Evolutionary conservation across 35 echinoderm and acorn worm genomes (phyloP).

Genomic region (Holothuria glaberrima): DNA sequence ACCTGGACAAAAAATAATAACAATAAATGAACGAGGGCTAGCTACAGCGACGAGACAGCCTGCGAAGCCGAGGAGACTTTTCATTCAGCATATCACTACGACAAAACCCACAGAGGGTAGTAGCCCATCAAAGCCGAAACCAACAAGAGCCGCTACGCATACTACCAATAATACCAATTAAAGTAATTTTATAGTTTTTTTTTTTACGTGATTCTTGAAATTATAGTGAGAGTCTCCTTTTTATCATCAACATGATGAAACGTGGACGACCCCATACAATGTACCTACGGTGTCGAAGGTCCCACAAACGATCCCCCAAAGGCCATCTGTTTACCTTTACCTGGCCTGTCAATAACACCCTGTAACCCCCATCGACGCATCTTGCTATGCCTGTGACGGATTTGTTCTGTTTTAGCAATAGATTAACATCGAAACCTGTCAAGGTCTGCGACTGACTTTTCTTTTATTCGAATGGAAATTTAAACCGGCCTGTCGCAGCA

Average conservation of each 20-base stretch:
- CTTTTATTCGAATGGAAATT: constrained; percentile 3
- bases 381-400: neutral
- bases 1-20: no score
- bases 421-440: constrained; percentile 29
- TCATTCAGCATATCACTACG: no score
- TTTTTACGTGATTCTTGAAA: neutral
- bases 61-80: no score
- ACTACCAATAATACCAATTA: neutral
- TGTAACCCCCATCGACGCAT: neutral
- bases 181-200: neutral
- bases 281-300: constrained; percentile 18
- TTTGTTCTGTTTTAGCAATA: neutral
- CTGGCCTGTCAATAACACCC: constrained; percentile 13
- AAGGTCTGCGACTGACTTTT: constrained; percentile 27
- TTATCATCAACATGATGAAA: neutral
- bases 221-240: neutral
- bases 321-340: constrained; percentile 5
- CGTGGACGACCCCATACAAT: constrained; percentile 11
- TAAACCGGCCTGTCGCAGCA: constrained; percentile 24
- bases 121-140: no score
- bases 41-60: no score
- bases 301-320: constrained; percentile 16
- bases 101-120: no score
- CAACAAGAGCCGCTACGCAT: no score
- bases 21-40: no score